A percentile compares a stretch with the other conserved stretches of the same genome.
phyloP scores from a whole-genome alignment of 2,113 vertebrate species.

The Heliornis fulica region DNA sequence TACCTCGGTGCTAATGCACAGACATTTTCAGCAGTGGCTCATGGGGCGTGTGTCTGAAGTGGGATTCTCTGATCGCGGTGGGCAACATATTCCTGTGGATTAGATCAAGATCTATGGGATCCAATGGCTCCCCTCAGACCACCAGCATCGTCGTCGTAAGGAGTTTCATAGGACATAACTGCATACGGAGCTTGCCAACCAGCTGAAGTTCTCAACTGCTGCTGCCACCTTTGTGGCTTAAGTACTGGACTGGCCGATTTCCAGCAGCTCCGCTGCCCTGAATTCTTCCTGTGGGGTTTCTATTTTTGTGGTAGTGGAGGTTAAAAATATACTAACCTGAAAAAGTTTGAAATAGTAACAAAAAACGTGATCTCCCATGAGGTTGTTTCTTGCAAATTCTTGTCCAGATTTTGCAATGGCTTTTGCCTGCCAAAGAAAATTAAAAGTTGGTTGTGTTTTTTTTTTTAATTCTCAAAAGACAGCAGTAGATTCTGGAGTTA shows the following conservation, averaged over 20 bases:
- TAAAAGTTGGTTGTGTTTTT: not conserved
- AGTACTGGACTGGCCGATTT: not conserved
- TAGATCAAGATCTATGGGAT: conserved; percentile 24
- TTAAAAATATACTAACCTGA: conserved; percentile 80
- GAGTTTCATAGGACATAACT: not conserved
- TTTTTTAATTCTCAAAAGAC: not conserved
- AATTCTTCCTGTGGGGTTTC: not conserved
- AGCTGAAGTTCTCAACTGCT: not conserved
- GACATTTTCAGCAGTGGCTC: conserved; percentile 65
- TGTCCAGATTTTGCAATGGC: conserved; percentile 89
- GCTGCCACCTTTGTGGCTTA: not conserved
- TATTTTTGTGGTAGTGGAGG: not conserved
- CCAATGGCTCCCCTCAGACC: not conserved
- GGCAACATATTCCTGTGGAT: not conserved
- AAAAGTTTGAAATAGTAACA: conserved; percentile 96
- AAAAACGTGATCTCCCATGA: conserved; percentile 92
- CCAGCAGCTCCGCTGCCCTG: not conserved
- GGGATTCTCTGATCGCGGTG: conserved; percentile 33
- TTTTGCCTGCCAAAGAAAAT: conserved; percentile 77
- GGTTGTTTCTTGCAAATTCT: conserved; percentile 88
- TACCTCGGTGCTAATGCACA: conserved; percentile 44
- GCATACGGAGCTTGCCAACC: not conserved
- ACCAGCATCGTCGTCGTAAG: accelerated
- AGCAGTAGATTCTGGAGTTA: not conserved
- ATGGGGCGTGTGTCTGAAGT: not conserved